Percentiles rank a stretch among this genome's conserved stretches.
Evolutionary conservation across 2,888 invertebrate genomes (phyloP).

Genomic region (Melanostoma mellinum): DNA sequence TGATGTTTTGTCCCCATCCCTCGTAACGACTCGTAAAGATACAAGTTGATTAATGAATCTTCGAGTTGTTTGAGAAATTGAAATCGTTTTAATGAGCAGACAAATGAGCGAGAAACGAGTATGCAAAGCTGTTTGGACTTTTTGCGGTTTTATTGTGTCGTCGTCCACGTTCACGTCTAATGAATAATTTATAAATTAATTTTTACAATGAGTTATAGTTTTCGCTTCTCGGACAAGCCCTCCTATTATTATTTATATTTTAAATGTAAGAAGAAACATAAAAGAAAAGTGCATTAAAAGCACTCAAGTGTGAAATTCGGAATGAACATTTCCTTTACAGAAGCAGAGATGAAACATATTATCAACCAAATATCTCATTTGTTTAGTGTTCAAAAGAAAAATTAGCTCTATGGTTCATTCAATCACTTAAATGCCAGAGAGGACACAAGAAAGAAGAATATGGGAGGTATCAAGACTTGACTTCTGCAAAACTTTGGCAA

Average conservation of each 20-base stretch:
- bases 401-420: background rate
- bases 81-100: constrained; percentile 71
- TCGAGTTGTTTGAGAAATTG: constrained; percentile 66
- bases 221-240: background rate
- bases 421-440: background rate
- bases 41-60: constrained; percentile 71
- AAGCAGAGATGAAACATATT: background rate
- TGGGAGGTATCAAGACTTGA: no score
- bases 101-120: constrained; percentile 65
- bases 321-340: background rate
- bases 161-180: constrained; percentile 25
- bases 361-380: background rate
- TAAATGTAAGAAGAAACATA: no score
- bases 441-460: no score
- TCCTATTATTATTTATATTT: no score
- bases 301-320: background rate
- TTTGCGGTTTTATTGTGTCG: constrained; percentile 2
- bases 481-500: no score
- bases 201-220: constrained; percentile 37
- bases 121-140: constrained; percentile 52
- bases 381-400: background rate
- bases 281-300: background rate
- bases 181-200: constrained; percentile 69
- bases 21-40: constrained; percentile 46
- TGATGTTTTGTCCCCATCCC: constrained; percentile 13